These are phyloP conservation scores for Archivesica marissinica DNA, from an alignment of 1,140 invertebrate genomes.

Conservation along the genomic window DNA sequence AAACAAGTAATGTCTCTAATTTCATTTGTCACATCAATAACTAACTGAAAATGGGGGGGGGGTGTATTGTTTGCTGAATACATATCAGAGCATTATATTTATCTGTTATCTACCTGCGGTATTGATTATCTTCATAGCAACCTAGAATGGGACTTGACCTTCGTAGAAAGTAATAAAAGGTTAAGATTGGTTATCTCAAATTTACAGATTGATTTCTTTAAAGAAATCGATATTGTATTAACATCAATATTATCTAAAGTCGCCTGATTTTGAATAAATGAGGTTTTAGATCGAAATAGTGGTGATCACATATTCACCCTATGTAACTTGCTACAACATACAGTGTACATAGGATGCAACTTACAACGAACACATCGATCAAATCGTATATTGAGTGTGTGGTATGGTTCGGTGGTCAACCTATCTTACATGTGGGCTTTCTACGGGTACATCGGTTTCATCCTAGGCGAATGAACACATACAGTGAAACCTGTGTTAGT, in stretches of 20 bases:
- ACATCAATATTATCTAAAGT: constrained; percentile 45
- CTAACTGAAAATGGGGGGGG: constrained; percentile 19
- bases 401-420: too few species aligned
- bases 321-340: too few species aligned
- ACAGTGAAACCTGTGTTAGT: too few species aligned
- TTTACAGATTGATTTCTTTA: constrained; percentile 60
- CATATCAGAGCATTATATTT: constrained; percentile 13
- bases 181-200: constrained; percentile 59
- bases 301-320: too few species aligned
- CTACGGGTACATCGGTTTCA: too few species aligned
- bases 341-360: too few species aligned
- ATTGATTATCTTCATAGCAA: constrained; percentile 35
- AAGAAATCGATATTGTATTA: constrained; percentile 62
- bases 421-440: too few species aligned
- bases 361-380: too few species aligned
- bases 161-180: constrained; percentile 56
- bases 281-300: constrained; percentile 23
- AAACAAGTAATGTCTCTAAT: too few species aligned
- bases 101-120: neutral
- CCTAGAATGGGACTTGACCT: constrained; percentile 34
- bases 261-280: constrained; percentile 54
- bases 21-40: too few species aligned
- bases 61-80: constrained; percentile 24
- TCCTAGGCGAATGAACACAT: too few species aligned
- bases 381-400: too few species aligned